Conservation (phyloP, 2,113 vertebrate species). For the Tretioscincus oriximinensis region DNA sequence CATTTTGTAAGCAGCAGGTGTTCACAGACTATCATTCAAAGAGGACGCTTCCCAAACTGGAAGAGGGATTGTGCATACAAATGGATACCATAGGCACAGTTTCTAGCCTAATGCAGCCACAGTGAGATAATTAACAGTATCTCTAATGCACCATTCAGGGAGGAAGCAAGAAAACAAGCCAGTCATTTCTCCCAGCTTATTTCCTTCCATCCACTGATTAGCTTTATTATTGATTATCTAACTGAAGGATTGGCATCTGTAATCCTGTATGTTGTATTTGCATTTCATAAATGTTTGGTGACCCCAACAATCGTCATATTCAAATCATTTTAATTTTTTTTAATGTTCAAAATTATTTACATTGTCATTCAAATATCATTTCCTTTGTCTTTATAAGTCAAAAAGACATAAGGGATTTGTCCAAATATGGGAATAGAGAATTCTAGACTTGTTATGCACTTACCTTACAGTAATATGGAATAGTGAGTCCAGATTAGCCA, state of each 20-base stretch:
- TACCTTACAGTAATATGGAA: no score
- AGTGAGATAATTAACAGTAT: not conserved
- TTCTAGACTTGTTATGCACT: no score
- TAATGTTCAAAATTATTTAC: not conserved
- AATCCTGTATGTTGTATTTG: not conserved
- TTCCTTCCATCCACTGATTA: not conserved
- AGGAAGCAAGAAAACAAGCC: not conserved
- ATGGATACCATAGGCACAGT: not conserved
- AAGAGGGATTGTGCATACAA: not conserved
- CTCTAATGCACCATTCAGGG: not conserved
- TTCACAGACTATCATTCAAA: not conserved
- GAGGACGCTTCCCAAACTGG: not conserved
- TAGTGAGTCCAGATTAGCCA: no score
- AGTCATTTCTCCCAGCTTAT: not conserved
- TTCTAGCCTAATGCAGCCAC: not conserved
- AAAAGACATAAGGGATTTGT: not conserved
- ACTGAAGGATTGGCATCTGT: not conserved
- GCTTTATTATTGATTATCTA: not conserved
- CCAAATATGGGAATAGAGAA: no score
- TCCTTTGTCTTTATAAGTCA: not conserved
- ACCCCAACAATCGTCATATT: no score
- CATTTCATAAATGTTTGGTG: no score
- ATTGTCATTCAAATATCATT: not conserved
- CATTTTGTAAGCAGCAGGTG: conserved; percentile 9
- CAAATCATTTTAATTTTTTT: not conserved